A percentile compares a stretch with the other conserved stretches of the same genome.
phyloP scores from a whole-genome alignment of 2,888 invertebrate species.

The Pharmacophagus antenor region DNA sequence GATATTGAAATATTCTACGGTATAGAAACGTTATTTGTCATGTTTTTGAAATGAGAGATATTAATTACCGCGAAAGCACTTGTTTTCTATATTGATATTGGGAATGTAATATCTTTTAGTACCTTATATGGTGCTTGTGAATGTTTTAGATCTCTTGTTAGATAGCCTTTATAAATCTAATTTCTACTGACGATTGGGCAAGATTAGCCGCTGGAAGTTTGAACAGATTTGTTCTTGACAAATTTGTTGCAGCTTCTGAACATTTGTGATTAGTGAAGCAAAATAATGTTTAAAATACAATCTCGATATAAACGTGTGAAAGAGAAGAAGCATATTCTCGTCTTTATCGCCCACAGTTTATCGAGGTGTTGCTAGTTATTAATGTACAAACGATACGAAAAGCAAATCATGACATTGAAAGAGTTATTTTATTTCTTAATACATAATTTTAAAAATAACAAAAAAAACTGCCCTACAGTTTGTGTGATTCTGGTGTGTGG shows the following conservation, averaged over 20 bases:
- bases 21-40: too few relatives aligned
- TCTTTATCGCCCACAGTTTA: background rate
- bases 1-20: conserved; percentile 2
- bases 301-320: background rate
- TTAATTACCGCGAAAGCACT: too few relatives aligned
- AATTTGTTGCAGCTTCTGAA: conserved; percentile 21
- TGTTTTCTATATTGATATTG: conserved; percentile 7
- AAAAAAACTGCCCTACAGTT: too few relatives aligned
- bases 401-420: background rate
- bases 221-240: conserved; percentile 18
- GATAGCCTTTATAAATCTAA: conserved; percentile 41
- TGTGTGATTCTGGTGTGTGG: background rate
- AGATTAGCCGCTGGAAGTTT: background rate
- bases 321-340: too few relatives aligned
- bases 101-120: conserved; percentile 8
- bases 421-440: background rate
- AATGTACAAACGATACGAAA: background rate
- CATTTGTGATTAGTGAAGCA: background rate
- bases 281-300: background rate
- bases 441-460: too few relatives aligned
- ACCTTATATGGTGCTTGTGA: conserved; percentile 27
- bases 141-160: conserved; percentile 46
- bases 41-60: too few relatives aligned
- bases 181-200: background rate
- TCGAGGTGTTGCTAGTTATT: background rate